These are phyloP conservation scores for Sebastes trivittatus DNA, from an alignment of 2,797 vertebrate genomes.

Conservation along the genomic window DNA sequence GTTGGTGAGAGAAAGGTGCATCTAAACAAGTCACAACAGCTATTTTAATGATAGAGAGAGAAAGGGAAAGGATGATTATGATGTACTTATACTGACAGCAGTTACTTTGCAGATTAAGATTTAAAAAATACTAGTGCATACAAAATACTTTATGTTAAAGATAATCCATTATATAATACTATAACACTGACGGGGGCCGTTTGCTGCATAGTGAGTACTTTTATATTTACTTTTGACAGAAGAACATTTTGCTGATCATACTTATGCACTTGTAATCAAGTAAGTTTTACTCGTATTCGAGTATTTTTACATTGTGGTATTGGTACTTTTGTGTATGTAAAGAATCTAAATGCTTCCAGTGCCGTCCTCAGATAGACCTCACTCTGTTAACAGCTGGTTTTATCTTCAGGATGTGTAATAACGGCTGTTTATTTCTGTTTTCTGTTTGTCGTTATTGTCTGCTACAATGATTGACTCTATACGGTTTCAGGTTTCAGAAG, in stretches of 20 bases:
- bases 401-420: background rate
- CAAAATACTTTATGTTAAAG: too few relatives aligned
- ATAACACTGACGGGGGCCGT: background rate
- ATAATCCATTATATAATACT: background rate
- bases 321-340: background rate
- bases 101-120: background rate
- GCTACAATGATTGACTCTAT: background rate
- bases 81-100: background rate
- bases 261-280: background rate
- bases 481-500: conserved; percentile 15
- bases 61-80: background rate
- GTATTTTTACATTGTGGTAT: background rate
- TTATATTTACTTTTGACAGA: background rate
- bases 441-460: conserved; percentile 15
- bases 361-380: background rate
- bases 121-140: background rate
- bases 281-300: background rate
- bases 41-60: background rate
- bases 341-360: background rate
- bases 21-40: background rate
- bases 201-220: background rate
- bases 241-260: background rate
- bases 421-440: background rate
- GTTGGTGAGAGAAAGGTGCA: background rate
- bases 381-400: background rate